Evolutionary conservation across 2,888 invertebrate genomes (phyloP), one percentile per base, ranked within the genome.

Genomic region (Ectemnius lituratus): DNA sequence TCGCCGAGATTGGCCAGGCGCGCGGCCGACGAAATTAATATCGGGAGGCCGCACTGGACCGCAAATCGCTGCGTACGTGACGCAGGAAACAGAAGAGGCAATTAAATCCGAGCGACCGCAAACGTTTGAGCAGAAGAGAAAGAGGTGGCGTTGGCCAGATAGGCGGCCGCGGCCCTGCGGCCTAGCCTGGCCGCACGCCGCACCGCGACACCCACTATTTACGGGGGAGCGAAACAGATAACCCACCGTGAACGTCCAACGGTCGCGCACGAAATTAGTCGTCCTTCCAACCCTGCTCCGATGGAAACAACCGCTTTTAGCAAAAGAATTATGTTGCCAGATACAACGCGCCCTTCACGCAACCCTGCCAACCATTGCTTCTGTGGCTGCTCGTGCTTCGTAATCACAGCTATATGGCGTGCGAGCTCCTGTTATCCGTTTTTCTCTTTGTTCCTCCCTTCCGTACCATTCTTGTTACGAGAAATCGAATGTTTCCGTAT

Each of bases 31-130:
- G 69, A 79, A 79, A 80, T 85, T 85, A 85, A 85, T 85, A 85
- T 81, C 80, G 80, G 78, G 76, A 78, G 74, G 67, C 76, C 64
- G 72, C 47, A 67, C 70, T 52, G 59, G 4, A 52, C 80, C 77
- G 77, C 80, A 80, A 80, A 80, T 80, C 80, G 80, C 58, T 61
- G 72, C 68, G 80, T 79, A 80, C 79, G 83, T 79, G 82, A 82
- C 82, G 80, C 82, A 81, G 81, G 79, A 73, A 85, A 84, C 82
- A 81, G 84, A 79, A 71, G 79, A 78, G 75, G 84, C 85, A 85
- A 86, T 86, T 86, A 85, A 85, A 85, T 83, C 71, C 78, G 70
- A 80, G 62, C 75, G 63, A 62, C 23, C 70, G 81, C 80, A 70
- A 84, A 79, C 75, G 80, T 84, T 76, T 82, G 78, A 80, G 67